Base-by-base conservation (phyloP, 2,113 vertebrate species). In the Loxodonta africana region DNA sequence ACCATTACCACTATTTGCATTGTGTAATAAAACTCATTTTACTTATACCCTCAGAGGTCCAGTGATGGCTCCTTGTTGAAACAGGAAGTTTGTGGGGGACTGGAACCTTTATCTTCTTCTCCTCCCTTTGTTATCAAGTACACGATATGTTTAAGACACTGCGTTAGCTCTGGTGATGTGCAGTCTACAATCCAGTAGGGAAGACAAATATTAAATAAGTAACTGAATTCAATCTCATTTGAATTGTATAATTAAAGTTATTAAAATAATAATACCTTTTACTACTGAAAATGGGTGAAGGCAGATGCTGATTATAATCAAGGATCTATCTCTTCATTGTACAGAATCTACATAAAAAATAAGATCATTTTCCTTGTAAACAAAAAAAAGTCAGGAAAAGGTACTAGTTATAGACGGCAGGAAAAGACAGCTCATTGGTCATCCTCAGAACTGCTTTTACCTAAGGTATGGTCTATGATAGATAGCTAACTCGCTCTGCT, bases 391-490 rank as follows among this genome's bases (percentile, higher is more conserved):
- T 85, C 60, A 57, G 77, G 67, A 62, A 92, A 76, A 60, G 6
- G 33, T 1, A 62, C 30, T 73, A 60, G 26, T 30, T 44, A 63
- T 14, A 3, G 51, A n/a, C 46, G 53, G 57, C 28, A 73, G n/a
- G 30, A 57, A 76, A 83, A 57, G 53, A 51, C 0, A 78, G 65
- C 1, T 63, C 57, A 33, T 0, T 3, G 26, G 46, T 1, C 48
- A 78, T 53, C 18, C 77, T 92, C 63, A 76, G 74, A 92, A 53
- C 17, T 37, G 33, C 83, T 69, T 96, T 51, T 53, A 93, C 33
- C 73, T 20, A 5, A 51, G 80, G 89, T 83, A 53, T 83, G 10
- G 25, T 91, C 53, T 83, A 1, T 48, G 83, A 69, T 10, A 69
- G 62, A 71, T 11, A 26, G 1, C 26, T 51, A 73, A 81, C 53